Conservation (phyloP, 30 jellyfish, hydroid and myxozoan genomes). For the Hydractinia echinata region DNA sequence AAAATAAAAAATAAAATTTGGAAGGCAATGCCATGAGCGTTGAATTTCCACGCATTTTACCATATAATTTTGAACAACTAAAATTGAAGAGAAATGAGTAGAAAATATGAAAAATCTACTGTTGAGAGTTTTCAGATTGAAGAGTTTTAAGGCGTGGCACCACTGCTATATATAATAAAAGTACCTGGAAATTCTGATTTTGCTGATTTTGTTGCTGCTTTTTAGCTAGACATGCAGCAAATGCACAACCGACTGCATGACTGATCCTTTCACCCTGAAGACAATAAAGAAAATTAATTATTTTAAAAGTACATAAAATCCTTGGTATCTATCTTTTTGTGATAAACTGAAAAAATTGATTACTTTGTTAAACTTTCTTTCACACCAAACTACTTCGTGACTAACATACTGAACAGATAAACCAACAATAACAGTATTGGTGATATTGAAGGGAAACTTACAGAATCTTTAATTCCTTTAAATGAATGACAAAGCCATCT, state of each 20-base stretch:
- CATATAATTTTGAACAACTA: too few relatives aligned
- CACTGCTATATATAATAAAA: background rate
- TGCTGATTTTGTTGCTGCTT: constrained; percentile 88
- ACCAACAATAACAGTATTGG: background rate
- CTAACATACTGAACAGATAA: background rate
- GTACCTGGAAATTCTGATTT: constrained; percentile 80
- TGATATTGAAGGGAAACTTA: constrained; percentile 23
- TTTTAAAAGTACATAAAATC: background rate
- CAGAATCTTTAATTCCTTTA: constrained; percentile 87
- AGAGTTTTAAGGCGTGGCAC: too few relatives aligned
- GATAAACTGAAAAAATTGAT: background rate
- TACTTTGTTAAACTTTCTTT: background rate
- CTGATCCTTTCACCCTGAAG: constrained; percentile 92
- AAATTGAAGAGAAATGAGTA: too few relatives aligned
- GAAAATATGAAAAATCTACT: too few relatives aligned
- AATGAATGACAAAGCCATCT: constrained; percentile 98
- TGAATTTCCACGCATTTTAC: too few relatives aligned
- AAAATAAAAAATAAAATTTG: too few relatives aligned
- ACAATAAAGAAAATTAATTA: background rate
- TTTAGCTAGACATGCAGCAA: constrained; percentile 91
- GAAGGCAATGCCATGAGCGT: too few relatives aligned
- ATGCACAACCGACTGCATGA: constrained; percentile 99
- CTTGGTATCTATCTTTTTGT: background rate
- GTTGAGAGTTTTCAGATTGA: too few relatives aligned
- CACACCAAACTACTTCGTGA: background rate